These are phyloP conservation scores for Arctia plantaginis DNA, from an alignment of 2,888 invertebrate genomes.

Conservation along the genomic window DNA sequence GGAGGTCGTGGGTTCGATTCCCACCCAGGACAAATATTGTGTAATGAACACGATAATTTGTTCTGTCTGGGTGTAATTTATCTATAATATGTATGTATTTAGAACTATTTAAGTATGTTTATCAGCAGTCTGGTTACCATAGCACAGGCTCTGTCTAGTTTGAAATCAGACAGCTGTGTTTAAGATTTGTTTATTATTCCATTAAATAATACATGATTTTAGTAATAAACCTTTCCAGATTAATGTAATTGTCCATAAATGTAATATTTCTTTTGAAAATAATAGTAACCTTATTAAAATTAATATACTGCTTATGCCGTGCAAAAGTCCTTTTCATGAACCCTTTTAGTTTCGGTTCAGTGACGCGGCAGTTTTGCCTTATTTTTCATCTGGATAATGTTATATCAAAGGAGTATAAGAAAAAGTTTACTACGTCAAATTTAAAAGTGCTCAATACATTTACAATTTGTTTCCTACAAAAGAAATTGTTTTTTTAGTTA, in stretches of 20 bases:
- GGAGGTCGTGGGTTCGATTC: no score
- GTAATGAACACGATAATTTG: no score
- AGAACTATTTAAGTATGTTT: no score
- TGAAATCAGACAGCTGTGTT: no score
- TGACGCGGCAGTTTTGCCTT: slow-evolving; percentile 22
- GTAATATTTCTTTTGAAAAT: neutral
- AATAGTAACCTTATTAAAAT: neutral
- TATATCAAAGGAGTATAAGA: neutral
- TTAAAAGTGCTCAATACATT: neutral
- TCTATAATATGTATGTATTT: no score
- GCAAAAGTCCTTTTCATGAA: slow-evolving; percentile 3
- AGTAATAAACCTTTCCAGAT: neutral
- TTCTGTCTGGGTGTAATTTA: no score
- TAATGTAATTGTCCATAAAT: neutral
- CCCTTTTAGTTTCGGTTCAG: slow-evolving; percentile 25
- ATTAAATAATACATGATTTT: neutral
- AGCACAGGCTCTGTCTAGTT: no score
- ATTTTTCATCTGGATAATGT: slow-evolving; percentile 12
- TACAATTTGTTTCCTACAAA: neutral
- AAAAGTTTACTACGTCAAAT: neutral
- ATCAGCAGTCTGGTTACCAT: no score
- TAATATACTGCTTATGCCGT: slow-evolving; percentile 1
- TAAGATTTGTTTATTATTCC: no score
- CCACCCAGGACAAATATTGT: no score
- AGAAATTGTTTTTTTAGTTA: neutral